Conservation (phyloP, 2,888 invertebrate genomes). For the Ditylenchus weischeri region DNA sequence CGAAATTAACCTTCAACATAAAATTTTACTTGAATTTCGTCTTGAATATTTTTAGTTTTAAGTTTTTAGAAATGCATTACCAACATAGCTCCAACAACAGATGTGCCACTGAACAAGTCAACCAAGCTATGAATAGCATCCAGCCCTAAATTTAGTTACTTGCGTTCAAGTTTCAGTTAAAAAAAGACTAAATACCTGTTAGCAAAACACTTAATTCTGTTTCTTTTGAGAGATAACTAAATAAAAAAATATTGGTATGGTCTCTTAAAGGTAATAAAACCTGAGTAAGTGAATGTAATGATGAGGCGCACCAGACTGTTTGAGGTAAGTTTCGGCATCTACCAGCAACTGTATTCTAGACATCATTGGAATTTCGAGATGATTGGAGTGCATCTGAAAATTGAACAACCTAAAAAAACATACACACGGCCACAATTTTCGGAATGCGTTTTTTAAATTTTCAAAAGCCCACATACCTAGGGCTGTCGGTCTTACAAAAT, state of each 20-base stretch:
- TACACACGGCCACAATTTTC: too few relatives aligned
- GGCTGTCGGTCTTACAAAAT: too few relatives aligned
- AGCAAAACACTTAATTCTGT: conserved; percentile 51
- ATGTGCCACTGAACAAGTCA: conserved; percentile 45
- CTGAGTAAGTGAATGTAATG: conserved; percentile 46
- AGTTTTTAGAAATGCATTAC: too few relatives aligned
- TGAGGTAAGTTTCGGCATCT: conserved; percentile 51
- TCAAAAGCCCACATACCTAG: too few relatives aligned
- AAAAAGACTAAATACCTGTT: neutral
- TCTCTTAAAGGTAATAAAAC: conserved; percentile 17
- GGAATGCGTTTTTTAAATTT: too few relatives aligned
- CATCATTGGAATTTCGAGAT: conserved; percentile 45
- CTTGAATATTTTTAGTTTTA: too few relatives aligned
- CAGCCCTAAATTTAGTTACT: conserved; percentile 17
- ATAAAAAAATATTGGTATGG: neutral
- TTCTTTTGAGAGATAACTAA: conserved; percentile 50
- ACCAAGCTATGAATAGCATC: conserved; percentile 50
- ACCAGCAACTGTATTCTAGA: conserved; percentile 54
- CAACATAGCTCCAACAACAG: conserved; percentile 40
- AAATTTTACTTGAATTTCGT: too few relatives aligned
- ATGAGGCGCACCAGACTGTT: conserved; percentile 48
- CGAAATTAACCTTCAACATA: too few relatives aligned
- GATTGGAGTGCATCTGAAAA: conserved; percentile 46
- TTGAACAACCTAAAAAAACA: too few relatives aligned
- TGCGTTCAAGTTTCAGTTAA: too few relatives aligned